A percentile compares a stretch with the other conserved stretches of the same genome.
These are phyloP conservation scores for Lithophane leautieri DNA, from an alignment of 2,888 invertebrate species.

Conservation along the genomic window DNA sequence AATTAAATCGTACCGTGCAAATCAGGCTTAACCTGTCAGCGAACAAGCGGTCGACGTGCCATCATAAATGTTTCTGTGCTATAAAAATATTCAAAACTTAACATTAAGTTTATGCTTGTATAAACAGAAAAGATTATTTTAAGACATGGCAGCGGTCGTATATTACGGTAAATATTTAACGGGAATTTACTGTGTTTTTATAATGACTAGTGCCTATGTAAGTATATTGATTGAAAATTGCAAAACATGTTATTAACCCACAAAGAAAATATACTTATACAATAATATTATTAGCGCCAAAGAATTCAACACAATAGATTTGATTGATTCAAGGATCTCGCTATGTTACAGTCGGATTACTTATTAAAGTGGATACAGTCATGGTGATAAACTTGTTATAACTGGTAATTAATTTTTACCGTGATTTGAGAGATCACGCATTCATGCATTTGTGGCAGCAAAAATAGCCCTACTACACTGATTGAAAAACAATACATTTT, in stretches of 20 bases:
- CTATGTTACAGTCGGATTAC: neutral
- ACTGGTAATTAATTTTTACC: slow-evolving; percentile 11
- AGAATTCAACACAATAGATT: slow-evolving; percentile 15
- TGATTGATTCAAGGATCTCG: slow-evolving; percentile 1
- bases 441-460: neutral
- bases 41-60: too few species aligned
- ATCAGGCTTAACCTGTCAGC: neutral
- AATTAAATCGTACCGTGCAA: neutral
- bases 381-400: neutral
- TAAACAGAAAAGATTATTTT: neutral
- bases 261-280: neutral
- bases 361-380: neutral
- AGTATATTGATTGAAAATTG: neutral
- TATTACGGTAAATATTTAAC: neutral
- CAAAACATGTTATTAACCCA: neutral
- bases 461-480: neutral
- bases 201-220: neutral
- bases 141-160: neutral
- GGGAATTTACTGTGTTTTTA: neutral
- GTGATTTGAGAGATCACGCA: slow-evolving; percentile 3
- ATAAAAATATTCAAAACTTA: too few species aligned
- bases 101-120: neutral
- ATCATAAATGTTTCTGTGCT: neutral
- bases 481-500: slow-evolving; percentile 8
- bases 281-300: neutral